Evolutionary conservation across 2,113 vertebrate species (phyloP).

Genomic region (Cyanoderma ruficeps): DNA sequence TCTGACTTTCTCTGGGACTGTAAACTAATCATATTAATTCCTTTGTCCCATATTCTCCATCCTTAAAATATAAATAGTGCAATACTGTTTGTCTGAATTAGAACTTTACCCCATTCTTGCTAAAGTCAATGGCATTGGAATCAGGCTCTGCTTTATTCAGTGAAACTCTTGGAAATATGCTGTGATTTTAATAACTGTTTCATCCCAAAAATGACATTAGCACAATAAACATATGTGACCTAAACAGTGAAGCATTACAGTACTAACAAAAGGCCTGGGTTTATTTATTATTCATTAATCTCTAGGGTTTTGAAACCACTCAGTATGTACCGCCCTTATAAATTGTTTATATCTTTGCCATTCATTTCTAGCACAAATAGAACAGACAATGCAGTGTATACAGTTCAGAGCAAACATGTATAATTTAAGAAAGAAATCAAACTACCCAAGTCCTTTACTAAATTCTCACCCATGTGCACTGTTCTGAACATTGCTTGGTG

Average conservation of each 20-base stretch:
- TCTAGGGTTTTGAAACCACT: constrained; percentile 7
- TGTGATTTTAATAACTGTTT: neutral
- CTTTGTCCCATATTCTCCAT: neutral
- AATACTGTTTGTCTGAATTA: neutral
- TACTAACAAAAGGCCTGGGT: neutral
- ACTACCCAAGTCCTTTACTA: neutral
- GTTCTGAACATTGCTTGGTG: neutral
- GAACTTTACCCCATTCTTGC: neutral
- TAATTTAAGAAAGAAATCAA: constrained; percentile 35
- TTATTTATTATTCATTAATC: constrained; percentile 48
- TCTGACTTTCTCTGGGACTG: neutral
- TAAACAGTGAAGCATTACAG: neutral
- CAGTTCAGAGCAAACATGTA: neutral
- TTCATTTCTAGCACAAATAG: constrained; percentile 38
- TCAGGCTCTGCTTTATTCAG: neutral
- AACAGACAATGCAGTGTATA: constrained; percentile 6
- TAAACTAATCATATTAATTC: neutral
- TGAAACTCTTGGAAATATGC: neutral
- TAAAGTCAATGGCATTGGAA: neutral
- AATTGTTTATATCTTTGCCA: constrained; percentile 50
- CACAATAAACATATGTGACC: neutral
- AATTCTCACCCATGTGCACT: neutral
- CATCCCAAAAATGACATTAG: neutral
- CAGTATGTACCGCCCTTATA: neutral
- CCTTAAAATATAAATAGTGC: neutral